phyloP scores from a whole-genome alignment of 1,140 invertebrate genomes.

The Dryas iulia region DNA sequence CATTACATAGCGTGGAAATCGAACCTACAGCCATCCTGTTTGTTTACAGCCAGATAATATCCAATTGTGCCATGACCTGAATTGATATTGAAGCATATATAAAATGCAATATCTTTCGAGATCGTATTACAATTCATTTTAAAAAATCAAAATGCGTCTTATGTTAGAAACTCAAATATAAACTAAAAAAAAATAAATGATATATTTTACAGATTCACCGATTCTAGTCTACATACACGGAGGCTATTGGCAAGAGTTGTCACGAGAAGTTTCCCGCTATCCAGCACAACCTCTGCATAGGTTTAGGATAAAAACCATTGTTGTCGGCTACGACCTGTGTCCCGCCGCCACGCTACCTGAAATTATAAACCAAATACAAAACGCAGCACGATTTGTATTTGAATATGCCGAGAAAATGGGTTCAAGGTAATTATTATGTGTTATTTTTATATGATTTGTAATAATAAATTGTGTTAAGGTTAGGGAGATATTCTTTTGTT shows the following conservation, averaged over 20 bases:
- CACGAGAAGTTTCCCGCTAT: constrained; percentile 83
- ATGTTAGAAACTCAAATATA: too few relatives aligned
- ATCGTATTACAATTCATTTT: too few relatives aligned
- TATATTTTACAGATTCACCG: constrained; percentile 81
- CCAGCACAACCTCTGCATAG: constrained; percentile 82
- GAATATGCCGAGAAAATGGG: constrained; percentile 79
- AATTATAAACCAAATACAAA: constrained; percentile 84
- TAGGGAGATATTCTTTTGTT: not conserved
- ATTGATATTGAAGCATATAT: too few relatives aligned
- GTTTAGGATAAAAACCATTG: constrained; percentile 84
- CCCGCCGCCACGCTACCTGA: constrained; percentile 83
- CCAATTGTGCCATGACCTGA: too few relatives aligned
- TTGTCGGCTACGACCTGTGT: constrained; percentile 89
- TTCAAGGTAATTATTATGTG: constrained; percentile 59
- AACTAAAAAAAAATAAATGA: not conserved
- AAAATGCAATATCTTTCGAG: too few relatives aligned
- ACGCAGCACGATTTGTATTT: constrained; percentile 82
- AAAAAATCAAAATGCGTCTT: not conserved
- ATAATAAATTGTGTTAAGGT: not conserved
- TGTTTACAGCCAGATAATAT: too few relatives aligned
- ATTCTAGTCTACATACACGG: constrained; percentile 91
- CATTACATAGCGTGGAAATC: too few relatives aligned
- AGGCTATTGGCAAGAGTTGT: constrained; percentile 90
- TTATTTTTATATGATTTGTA: not conserved
- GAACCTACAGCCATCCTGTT: too few relatives aligned